A percentile compares a stretch with the other conserved stretches of the same genome.
These are phyloP conservation scores for Saccopteryx leptura DNA, from an alignment of 2,113 vertebrate genomes.

Conservation along the genomic window DNA sequence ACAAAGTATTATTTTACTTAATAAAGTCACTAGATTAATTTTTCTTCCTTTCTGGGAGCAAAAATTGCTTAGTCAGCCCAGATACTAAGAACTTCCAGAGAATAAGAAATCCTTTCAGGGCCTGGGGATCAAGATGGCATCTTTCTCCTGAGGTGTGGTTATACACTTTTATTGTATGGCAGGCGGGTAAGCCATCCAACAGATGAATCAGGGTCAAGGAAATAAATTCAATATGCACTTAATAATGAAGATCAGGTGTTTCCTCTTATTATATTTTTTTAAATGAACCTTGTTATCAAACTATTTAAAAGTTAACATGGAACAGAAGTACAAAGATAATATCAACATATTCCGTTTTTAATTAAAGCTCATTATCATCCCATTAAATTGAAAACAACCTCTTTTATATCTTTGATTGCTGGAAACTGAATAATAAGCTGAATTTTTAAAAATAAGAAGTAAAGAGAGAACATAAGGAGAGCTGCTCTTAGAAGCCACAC, in stretches of 20 bases:
- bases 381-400: background rate
- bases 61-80: conserved; percentile 32
- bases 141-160: background rate
- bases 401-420: background rate
- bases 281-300: conserved; percentile 39
- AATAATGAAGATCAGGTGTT: background rate
- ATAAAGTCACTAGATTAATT: conserved; percentile 43
- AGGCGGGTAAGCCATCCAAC: conserved; percentile 2
- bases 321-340: background rate
- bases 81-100: conserved; percentile 45
- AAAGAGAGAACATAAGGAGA: background rate
- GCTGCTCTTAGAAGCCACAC: background rate
- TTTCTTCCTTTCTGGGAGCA: conserved; percentile 24
- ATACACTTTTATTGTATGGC: background rate
- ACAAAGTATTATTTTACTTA: conserved; percentile 55
- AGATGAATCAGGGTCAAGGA: background rate
- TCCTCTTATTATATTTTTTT: background rate
- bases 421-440: background rate
- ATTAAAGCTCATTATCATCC: background rate
- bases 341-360: background rate
- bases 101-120: conserved; percentile 22
- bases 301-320: background rate
- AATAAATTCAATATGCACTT: conserved; percentile 26
- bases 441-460: background rate
- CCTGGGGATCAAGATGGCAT: conserved; percentile 11